Evolutionary conservation across 2,797 vertebrate genomes (phyloP).

Genomic region (Premnoplex brunnescens): DNA sequence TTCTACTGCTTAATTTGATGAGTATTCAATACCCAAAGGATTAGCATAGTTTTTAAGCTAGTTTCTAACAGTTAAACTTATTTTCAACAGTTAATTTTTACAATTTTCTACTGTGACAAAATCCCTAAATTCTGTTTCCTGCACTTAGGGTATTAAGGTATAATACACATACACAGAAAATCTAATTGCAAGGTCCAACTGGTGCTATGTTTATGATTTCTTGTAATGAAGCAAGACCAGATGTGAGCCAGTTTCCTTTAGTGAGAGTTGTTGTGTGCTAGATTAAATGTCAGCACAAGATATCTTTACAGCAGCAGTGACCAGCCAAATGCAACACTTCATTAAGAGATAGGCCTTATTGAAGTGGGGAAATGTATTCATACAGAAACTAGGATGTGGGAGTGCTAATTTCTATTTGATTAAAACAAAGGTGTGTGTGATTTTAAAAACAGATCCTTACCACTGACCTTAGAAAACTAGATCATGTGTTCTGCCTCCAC

Average conservation of each 20-base stretch:
- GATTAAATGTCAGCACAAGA: neutral
- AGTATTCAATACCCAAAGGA: neutral
- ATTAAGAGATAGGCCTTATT: neutral
- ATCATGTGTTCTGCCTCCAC: neutral
- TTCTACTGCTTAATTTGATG: neutral
- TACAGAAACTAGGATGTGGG: neutral
- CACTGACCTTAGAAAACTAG: neutral
- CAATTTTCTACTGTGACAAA: neutral
- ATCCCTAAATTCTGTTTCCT: neutral
- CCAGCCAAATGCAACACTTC: slow-evolving; percentile 18
- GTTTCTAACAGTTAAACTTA: neutral
- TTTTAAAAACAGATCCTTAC: neutral
- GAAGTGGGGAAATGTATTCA: neutral
- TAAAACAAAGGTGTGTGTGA: neutral
- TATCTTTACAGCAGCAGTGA: neutral
- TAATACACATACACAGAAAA: neutral
- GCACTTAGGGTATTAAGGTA: neutral
- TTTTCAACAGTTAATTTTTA: neutral
- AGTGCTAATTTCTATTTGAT: slow-evolving; percentile 27
- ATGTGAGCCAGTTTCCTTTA: neutral
- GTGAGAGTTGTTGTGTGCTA: neutral
- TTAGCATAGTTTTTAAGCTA: neutral
- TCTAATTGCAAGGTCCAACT: neutral
- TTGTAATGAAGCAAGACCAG: neutral
- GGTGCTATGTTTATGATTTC: neutral